Percentiles rank a stretch among this genome's conserved stretches.
phyloP scores from a whole-genome alignment of 2,113 vertebrate genomes.

The Archilochus colubris region DNA sequence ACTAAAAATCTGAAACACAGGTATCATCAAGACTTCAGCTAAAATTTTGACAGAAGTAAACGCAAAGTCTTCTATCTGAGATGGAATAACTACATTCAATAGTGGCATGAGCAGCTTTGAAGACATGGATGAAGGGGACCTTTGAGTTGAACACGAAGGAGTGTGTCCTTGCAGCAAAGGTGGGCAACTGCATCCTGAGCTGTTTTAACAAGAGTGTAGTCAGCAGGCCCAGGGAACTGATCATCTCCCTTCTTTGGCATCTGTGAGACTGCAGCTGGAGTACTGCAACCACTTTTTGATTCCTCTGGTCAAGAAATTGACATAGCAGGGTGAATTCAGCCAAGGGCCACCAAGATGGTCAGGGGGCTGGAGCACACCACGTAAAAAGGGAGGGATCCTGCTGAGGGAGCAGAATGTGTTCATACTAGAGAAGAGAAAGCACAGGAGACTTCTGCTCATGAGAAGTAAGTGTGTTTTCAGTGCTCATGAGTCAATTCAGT shows the following conservation, averaged over 20 bases:
- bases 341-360: neutral
- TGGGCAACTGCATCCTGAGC: neutral
- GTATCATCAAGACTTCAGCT: neutral
- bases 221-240: neutral
- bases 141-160: neutral
- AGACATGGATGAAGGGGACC: neutral
- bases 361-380: neutral
- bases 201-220: neutral
- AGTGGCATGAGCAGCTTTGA: neutral
- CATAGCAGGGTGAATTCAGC: neutral
- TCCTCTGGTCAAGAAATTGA: neutral
- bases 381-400: neutral
- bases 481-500: neutral
- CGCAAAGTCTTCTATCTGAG: too few relatives aligned
- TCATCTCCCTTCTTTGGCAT: neutral
- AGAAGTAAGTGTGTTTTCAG: neutral
- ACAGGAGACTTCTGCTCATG: neutral
- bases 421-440: neutral
- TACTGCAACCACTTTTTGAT: neutral
- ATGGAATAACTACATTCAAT: neutral
- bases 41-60: neutral
- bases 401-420: neutral
- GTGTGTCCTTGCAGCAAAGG: neutral
- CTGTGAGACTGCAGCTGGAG: neutral
- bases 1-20: neutral